phyloP scores from a whole-genome alignment of 1,140 invertebrate genomes.

The Panulirus ornatus region DNA sequence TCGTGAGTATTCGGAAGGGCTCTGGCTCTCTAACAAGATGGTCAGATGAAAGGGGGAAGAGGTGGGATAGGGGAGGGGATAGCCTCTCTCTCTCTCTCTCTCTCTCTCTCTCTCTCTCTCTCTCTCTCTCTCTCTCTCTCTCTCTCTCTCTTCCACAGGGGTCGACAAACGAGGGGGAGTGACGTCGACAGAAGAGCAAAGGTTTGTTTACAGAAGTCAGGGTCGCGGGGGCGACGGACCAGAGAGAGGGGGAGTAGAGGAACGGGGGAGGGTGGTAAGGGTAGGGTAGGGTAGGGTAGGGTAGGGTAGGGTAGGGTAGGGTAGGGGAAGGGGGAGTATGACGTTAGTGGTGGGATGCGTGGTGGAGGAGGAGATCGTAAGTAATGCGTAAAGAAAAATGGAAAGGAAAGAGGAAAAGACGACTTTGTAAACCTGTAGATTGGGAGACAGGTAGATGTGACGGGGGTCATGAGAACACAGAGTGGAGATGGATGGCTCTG shows the following conservation, averaged over 20 bases:
- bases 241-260: neutral
- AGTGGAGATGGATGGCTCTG: too few relatives aligned
- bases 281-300: too few relatives aligned
- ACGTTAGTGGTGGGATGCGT: neutral
- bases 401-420: neutral
- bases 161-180: neutral
- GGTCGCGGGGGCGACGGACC: neutral
- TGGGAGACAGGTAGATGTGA: too few relatives aligned
- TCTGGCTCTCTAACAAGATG: too few relatives aligned
- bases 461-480: too few relatives aligned
- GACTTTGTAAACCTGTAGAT: too few relatives aligned
- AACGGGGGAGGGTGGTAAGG: neutral
- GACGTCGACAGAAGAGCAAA: neutral
- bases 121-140: neutral
- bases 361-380: neutral
- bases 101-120: neutral
- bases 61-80: too few relatives aligned
- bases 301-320: too few relatives aligned
- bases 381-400: neutral
- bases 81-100: neutral
- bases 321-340: too few relatives aligned
- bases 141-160: neutral
- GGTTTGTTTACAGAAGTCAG: neutral
- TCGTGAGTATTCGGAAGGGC: too few relatives aligned
- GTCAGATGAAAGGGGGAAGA: too few relatives aligned